Evolutionary conservation across 2,888 invertebrate genomes (phyloP).

Genomic region (Cremastinae sp.): DNA sequence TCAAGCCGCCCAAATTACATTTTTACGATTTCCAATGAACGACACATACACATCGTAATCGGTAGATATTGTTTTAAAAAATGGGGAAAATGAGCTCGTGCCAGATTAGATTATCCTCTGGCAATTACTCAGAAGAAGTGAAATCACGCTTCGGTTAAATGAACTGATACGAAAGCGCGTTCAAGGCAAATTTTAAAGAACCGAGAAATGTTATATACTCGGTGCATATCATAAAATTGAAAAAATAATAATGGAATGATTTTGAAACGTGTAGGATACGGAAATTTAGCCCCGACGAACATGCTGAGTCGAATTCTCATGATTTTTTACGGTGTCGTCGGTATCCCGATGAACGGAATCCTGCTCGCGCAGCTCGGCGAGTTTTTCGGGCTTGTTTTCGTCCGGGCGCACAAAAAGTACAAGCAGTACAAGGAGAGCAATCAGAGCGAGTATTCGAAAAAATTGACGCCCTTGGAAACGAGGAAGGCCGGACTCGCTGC

Average conservation of each 20-base stretch:
- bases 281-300: constrained; percentile 93
- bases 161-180: constrained; percentile 32
- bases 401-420: constrained; percentile 90
- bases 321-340: constrained; percentile 93
- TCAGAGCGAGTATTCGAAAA: constrained; percentile 79
- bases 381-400: constrained; percentile 87
- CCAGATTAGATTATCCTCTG: constrained; percentile 57
- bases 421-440: constrained; percentile 86
- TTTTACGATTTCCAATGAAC: not conserved
- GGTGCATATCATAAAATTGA: not conserved
- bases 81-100: not conserved
- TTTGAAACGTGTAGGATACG: constrained; percentile 87
- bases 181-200: not conserved
- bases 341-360: constrained; percentile 91
- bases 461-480: constrained; percentile 73
- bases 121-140: constrained; percentile 32
- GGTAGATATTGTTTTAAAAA: constrained; percentile 1
- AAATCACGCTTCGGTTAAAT: constrained; percentile 42
- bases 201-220: not conserved
- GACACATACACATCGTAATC: constrained; percentile 5
- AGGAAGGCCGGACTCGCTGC: constrained; percentile 88
- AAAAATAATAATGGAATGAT: constrained; percentile 12
- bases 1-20: constrained; percentile 3
- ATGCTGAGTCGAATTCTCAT: constrained; percentile 90
- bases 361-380: constrained; percentile 86